Conservation (phyloP, 2,797 vertebrate genomes). For the Triplophysa bombifrons region DNA sequence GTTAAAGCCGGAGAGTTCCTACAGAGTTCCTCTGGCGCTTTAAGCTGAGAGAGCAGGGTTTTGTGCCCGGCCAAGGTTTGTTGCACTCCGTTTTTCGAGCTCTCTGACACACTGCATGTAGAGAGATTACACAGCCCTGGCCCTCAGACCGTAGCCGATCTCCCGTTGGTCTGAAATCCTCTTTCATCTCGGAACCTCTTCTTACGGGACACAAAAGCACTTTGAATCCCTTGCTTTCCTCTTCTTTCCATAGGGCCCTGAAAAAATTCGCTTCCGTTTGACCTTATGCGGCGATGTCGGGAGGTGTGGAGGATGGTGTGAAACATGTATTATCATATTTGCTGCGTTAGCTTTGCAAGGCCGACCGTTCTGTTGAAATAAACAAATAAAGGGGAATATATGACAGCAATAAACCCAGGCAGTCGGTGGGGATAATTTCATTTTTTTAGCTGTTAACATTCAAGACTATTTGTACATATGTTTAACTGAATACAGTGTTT, state of each 20-base stretch:
- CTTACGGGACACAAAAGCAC: conserved; percentile 48
- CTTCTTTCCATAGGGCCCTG: conserved; percentile 36
- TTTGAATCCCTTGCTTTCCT: conserved; percentile 43
- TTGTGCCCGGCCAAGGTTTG: conserved; percentile 49
- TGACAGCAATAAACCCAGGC: conserved; percentile 26
- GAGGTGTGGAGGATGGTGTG: conserved; percentile 35
- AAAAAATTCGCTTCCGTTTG: conserved; percentile 52
- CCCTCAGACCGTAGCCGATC: conserved; percentile 55
- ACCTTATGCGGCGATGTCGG: conserved; percentile 20
- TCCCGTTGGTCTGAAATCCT: conserved; percentile 51
- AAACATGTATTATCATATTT: conserved; percentile 35
- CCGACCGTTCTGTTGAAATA: neutral
- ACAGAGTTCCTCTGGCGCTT: conserved; percentile 53
- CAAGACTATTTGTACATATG: conserved; percentile 12
- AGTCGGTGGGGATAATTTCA: conserved; percentile 42
- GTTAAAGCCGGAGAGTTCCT: conserved; percentile 52
- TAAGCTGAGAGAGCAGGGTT: conserved; percentile 40
- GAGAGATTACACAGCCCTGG: conserved; percentile 55
- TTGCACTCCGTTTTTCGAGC: conserved; percentile 44
- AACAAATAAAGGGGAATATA: conserved; percentile 45
- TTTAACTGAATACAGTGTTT: neutral
- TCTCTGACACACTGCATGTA: conserved; percentile 46
- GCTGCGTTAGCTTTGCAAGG: conserved; percentile 25
- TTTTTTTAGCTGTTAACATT: conserved; percentile 25
- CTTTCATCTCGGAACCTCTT: conserved; percentile 52